Conservation (phyloP, 2,888 invertebrate species). For the Xylophagus ater region DNA sequence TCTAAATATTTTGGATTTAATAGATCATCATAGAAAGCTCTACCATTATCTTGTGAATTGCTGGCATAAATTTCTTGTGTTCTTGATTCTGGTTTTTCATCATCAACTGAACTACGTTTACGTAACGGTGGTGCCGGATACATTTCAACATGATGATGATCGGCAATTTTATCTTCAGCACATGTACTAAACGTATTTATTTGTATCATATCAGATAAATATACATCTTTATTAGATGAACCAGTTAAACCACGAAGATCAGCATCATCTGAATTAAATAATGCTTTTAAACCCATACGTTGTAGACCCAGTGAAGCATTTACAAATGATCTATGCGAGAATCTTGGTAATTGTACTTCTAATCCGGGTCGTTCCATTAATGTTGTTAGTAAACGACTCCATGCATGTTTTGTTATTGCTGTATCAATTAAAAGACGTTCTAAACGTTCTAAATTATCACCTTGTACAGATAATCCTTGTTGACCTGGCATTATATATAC, state of each 20-base stretch:
- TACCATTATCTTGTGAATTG: constrained; percentile 52
- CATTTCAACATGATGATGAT: constrained; percentile 68
- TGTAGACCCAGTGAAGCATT: constrained; percentile 69
- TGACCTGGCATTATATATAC: constrained; percentile 78
- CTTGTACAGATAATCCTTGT: constrained; percentile 67
- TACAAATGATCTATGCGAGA: constrained; percentile 69
- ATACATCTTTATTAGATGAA: constrained; percentile 60
- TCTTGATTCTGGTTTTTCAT: constrained; percentile 14
- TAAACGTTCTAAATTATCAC: constrained; percentile 63
- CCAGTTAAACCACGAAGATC: constrained; percentile 77
- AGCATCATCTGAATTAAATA: constrained; percentile 64
- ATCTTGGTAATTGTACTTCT: constrained; percentile 74
- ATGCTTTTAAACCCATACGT: constrained; percentile 68
- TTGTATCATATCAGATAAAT: constrained; percentile 74
- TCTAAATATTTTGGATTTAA: constrained; percentile 43
- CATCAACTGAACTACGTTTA: constrained; percentile 39
- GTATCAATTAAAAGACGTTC: constrained; percentile 58
- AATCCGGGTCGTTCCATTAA: constrained; percentile 64
- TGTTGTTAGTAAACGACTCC: constrained; percentile 62
- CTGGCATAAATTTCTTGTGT: constrained; percentile 25
- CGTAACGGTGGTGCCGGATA: constrained; percentile 60
- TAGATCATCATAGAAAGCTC: constrained; percentile 57
- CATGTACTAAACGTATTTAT: constrained; percentile 75
- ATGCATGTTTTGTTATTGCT: constrained; percentile 54
- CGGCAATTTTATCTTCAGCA: constrained; percentile 59